Evolutionary conservation across 2,888 invertebrate genomes (phyloP).

Genomic region (Phasia obesa): DNA sequence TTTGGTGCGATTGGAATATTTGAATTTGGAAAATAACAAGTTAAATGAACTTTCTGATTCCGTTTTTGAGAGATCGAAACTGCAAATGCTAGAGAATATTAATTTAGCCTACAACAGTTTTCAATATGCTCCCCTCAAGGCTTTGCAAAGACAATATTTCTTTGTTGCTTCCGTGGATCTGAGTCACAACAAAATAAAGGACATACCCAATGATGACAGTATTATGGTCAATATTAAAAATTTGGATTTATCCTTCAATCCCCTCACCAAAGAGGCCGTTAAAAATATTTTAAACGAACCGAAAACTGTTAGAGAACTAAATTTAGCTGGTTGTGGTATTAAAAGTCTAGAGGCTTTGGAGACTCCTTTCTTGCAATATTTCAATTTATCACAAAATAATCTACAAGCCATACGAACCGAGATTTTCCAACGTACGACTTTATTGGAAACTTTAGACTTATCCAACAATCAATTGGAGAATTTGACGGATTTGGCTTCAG

Average conservation of each 20-base stretch:
- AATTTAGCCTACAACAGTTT: slow-evolving; percentile 90
- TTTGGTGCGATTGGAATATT: slow-evolving; percentile 87
- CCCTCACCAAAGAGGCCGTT: slow-evolving; percentile 88
- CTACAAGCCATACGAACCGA: slow-evolving; percentile 86
- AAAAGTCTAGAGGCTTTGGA: slow-evolving; percentile 87
- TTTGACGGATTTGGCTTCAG: slow-evolving; percentile 85
- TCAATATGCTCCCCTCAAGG: slow-evolving; percentile 89
- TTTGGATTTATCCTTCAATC: slow-evolving; percentile 93
- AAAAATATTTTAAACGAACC: slow-evolving; percentile 92
- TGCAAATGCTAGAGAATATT: slow-evolving; percentile 92
- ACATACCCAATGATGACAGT: slow-evolving; percentile 92
- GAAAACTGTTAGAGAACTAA: slow-evolving; percentile 91
- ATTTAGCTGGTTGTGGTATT: slow-evolving; percentile 91
- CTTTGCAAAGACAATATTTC: slow-evolving; percentile 92
- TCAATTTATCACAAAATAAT: slow-evolving; percentile 91
- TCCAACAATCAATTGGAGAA: slow-evolving; percentile 87
- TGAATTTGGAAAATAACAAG: slow-evolving; percentile 90
- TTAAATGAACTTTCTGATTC: slow-evolving; percentile 90
- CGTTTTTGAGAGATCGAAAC: slow-evolving; percentile 90
- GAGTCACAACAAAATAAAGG: slow-evolving; percentile 89
- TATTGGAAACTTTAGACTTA: slow-evolving; percentile 90
- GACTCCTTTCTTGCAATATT: slow-evolving; percentile 90
- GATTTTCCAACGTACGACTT: slow-evolving; percentile 90
- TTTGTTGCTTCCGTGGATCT: slow-evolving; percentile 91
- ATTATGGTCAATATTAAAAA: slow-evolving; percentile 94